Percentiles rank a stretch among this genome's conserved stretches.
Evolutionary conservation across 2,888 invertebrate genomes (phyloP).

Genomic region (Mactromeris polynyma): DNA sequence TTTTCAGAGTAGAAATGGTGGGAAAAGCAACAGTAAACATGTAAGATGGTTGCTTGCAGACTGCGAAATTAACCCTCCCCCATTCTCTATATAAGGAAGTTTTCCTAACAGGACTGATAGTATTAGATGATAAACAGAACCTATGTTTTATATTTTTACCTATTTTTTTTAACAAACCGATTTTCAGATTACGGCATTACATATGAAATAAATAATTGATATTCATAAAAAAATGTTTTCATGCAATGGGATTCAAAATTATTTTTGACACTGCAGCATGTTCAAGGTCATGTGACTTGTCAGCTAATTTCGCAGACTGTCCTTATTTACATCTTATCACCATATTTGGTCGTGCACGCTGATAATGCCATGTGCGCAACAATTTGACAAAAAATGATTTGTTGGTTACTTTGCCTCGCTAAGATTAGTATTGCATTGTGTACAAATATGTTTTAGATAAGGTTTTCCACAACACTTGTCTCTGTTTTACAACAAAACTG

Average conservation of each 20-base stretch:
- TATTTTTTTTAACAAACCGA: not conserved
- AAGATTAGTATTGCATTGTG: not conserved
- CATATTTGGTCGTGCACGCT: slow-evolving; percentile 12
- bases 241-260: not conserved
- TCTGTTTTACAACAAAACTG: too few relatives aligned
- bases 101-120: not conserved
- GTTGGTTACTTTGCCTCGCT: not conserved
- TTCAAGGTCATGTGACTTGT: slow-evolving; percentile 8
- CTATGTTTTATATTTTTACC: not conserved
- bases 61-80: slow-evolving; percentile 14
- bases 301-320: slow-evolving; percentile 18
- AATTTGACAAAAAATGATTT: not conserved
- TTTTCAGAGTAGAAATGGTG: slow-evolving; percentile 4
- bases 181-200: not conserved
- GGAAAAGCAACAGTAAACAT: slow-evolving; percentile 7
- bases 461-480: not conserved
- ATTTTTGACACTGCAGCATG: not conserved
- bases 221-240: not conserved
- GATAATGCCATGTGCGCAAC: slow-evolving; percentile 17
- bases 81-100: not conserved
- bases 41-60: slow-evolving; percentile 18
- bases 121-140: not conserved
- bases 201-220: not conserved
- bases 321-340: slow-evolving; percentile 20
- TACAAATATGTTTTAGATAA: not conserved